Evolutionary conservation across 2,113 vertebrate species (phyloP), one percentile per base, ranked within the genome.

Genomic region (Junco hyemalis): DNA sequence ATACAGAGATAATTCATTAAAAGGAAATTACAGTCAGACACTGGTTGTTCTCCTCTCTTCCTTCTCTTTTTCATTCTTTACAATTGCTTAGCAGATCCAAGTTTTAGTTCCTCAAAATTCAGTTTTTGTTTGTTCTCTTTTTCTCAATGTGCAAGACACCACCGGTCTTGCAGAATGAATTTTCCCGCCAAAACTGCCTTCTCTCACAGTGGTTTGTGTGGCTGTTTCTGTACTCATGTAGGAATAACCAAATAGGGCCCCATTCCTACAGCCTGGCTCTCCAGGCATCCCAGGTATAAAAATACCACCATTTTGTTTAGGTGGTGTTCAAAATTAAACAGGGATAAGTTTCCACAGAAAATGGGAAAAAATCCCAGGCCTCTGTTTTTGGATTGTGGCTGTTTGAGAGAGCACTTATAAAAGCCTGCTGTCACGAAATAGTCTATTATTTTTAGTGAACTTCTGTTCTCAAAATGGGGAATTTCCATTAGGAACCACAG

Each of bases 41-140:
- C 54, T 40, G 54, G 74, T 36, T 77, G 88, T 1, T 78, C 82
- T 92, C 56, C 92, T 81, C 81, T 86, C 88, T 96, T 97, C 93
- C 96, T 97, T 97, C 96, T 96, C 93, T 65, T 93, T 90, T 86
- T 69, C 23, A 60, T 88, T 94, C 63, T 86, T 77, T 48, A 73
- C 83, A 82, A 42, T 66, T 87, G 64, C 71, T 71, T 88, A 84
- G 66, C 48, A 86, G 90, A 83, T 23, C 57, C 40, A 44, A 77
- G 74, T 90, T 96, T 95, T 94, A 72, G 78, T 98, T 97, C 97
- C 96, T 91, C 78, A 97, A 96, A 97, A 38, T 4, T 50, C 25
- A 60, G 63, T 5, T 64, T 90, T 40, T 26, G 56, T 83, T 54
- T 6, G 12, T 97, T 97, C 94, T 95, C 81, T 59, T 96, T 96